Evolutionary conservation across 2,113 vertebrate genomes (phyloP), one percentile per base, ranked within the genome.

Genomic region (Oreochromis spilurus): DNA sequence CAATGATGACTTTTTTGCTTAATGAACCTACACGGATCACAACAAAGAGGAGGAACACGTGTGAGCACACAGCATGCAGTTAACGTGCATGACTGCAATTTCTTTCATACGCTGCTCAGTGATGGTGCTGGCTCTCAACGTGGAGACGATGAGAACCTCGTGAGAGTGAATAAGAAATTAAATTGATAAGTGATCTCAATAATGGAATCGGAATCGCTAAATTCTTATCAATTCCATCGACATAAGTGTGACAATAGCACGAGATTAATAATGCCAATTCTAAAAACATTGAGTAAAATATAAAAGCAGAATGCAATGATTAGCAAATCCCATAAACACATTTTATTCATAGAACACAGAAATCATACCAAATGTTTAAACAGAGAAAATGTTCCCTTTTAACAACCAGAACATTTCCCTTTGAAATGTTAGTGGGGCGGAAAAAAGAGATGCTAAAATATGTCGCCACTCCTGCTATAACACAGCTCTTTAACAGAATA

Each of bases 211-310:
- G 6, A 57, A 57, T 26, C 12, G 2, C 24, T 14, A 26, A 26
- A 57, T 57, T 9, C 26, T 58, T 58, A 8, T 60, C 57, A 54
- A 6, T 1, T 55, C 3, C 53, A 19, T 60, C 57, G 34, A 34
- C 29, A 10, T 34, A 19, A 1, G 57, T 34, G 16, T 34, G 29
- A 60, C 2, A 29, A 8, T 9, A 58, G 3, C 53, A 58, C 7
- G 3, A 29, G 55, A 3, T 58, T n/a, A 38, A 38, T 21, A 13
- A 21, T 3, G 34, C 19, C 6, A 2, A 0, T 21, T 38, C 34
- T n/a, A 67, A 38, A 38, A 38, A 13, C 34, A 38, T 0, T 1
- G 34, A 38, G 60, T 38, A 38, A 38, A 65, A 12, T n/a, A 65
- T 38, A 21, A 65, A 38, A 65, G 19, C 3, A 65, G 31, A 38